Evolutionary conservation across 2,888 invertebrate species (phyloP), one percentile per base, ranked within the genome.

Genomic region (Tiliacea citrago): DNA sequence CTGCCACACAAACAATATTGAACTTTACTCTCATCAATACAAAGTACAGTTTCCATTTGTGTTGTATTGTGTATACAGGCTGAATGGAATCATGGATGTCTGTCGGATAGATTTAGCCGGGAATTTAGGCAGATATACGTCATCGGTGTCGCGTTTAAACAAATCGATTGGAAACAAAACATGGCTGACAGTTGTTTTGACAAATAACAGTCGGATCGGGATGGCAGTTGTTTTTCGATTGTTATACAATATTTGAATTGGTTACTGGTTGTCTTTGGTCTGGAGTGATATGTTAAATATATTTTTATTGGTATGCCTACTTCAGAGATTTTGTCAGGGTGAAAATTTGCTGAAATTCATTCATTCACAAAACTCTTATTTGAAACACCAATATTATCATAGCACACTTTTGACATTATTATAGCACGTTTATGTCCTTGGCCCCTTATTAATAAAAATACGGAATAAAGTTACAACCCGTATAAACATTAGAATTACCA

Each of bases 61-160:
- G 47, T 39, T 51, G 35, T 73, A 18, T 79, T 86, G 79, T 77
- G 79, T 87, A 76, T 82, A 85, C 83, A 85, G 88, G 86, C 85
- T 86, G 75, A 89, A 87, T 89, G 89, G 88, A 84, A 90, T 88
- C 86, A 87, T 86, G 86, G 88, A 77, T 86, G 91, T 91, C 93
- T 94, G 94, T 90, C 89, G 90, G 87, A 95, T 94, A 92, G 94
- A 94, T 95, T 94, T 92, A 91, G 92, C 91, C 82, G 80, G 90
- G 93, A 92, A 90, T 94, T 92, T 92, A 91, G 91, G 91, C 90
- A 90, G 91, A 93, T 92, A 91, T 91, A 90, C 88, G 93, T 93
- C 93, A 92, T 89, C 92, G 89, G 89, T 90, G 86, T 86, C 84
- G 84, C 89, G 90, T 91, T 91, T 88, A 85, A 87, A 90, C 88